These are phyloP conservation scores for Catharus minimus DNA, from an alignment of 2,113 vertebrate species.

Conservation along the genomic window DNA sequence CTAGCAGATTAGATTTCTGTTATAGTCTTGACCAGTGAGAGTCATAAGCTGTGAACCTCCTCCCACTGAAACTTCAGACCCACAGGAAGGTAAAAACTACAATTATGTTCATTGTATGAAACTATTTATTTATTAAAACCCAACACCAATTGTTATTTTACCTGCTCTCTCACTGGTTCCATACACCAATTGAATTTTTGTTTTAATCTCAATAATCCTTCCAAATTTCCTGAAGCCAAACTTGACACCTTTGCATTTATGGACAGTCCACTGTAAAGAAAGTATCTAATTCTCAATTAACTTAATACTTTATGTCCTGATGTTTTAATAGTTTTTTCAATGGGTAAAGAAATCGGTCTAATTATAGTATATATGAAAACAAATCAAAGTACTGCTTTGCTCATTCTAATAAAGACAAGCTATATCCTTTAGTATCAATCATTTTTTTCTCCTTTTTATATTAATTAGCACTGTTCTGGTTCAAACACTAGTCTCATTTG, in stretches of 20 bases:
- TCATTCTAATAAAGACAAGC: background rate
- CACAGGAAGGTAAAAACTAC: background rate
- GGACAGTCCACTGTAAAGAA: background rate
- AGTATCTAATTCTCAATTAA: background rate
- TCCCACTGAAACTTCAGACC: background rate
- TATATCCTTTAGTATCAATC: background rate
- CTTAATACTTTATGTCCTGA: background rate
- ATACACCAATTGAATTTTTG: background rate
- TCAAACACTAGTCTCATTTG: background rate
- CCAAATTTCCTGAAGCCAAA: background rate
- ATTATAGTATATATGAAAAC: background rate
- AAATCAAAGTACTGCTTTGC: background rate
- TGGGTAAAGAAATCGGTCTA: background rate
- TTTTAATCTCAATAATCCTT: background rate
- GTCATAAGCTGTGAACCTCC: rapidly evolving
- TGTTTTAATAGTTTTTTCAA: background rate
- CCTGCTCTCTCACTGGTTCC: background rate
- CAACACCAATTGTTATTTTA: background rate
- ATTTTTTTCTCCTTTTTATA: background rate
- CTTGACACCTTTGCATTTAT: background rate
- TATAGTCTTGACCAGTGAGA: background rate
- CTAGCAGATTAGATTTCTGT: background rate
- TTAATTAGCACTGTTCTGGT: background rate
- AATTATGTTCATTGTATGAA: background rate
- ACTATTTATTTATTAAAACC: background rate